Evolutionary conservation across 2,888 invertebrate genomes (phyloP), one percentile per base, ranked within the genome.

Genomic region (Syritta pipiens): DNA sequence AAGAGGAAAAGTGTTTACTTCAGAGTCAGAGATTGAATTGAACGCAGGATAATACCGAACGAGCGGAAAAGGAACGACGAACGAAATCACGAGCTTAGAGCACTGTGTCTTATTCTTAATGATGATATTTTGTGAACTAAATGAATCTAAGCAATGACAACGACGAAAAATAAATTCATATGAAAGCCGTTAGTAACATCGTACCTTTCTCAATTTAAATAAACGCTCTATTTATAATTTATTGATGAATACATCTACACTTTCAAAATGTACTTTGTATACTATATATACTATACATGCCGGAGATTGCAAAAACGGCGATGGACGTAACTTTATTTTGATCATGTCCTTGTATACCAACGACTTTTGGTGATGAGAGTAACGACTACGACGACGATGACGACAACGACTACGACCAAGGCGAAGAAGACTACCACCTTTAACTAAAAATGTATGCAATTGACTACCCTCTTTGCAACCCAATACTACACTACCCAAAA

Each of bases 171-270:
- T 12, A 49, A 37, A 26, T 19, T 12, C 17, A 26, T 40, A 55
- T 40, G 53, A 53, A 17, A 37, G 28, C 35, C 17, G 4, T 26
- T 22, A 19, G 24, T 7, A 26, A 26, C 35, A 37, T 24, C 5
- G 22, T 62, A 62, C 35, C 46, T 48, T 60, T 32, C 35, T 17
- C 14, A 51, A 35, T 53, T 53, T 42, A 65, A 63, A 44, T 53
- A 65, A 44, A 32, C 14, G 30, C 19, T 44, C n/a, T 65, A 42
- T 63, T 49, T 28, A 51, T 40, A 63, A 63, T 30, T 49, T 63
- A 63, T 26, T 51, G 37, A 40, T 49, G 28, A 40, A 28, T 17
- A 62, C 62, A 60, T 62, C n/a, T 49, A 37, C 49, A 51, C 20
- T 35, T 40, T 19, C 28, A 40, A 40, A 40, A 62, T 20, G 14